phyloP scores from a whole-genome alignment of 1,140 invertebrate genomes.

The Berghia stephanieae region DNA sequence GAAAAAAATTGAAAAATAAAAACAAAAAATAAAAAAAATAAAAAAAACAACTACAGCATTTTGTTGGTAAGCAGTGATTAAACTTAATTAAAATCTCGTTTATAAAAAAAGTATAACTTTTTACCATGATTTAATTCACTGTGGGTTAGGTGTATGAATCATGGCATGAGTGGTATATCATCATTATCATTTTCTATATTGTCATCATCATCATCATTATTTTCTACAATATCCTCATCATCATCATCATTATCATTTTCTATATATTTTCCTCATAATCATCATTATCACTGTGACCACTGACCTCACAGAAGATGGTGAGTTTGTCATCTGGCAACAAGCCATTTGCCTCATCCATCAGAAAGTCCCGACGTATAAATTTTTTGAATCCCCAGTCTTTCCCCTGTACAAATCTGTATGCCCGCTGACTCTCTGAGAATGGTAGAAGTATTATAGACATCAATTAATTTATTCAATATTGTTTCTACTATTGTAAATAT shows the following conservation, averaged over 20 bases:
- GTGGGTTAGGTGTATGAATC: no score
- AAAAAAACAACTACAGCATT: neutral
- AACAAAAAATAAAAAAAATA: neutral
- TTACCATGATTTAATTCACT: neutral
- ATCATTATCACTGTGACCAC: neutral
- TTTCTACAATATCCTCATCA: neutral
- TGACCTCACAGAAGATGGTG: conserved; percentile 95
- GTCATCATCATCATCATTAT: neutral
- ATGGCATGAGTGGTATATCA: no score
- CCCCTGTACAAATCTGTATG: conserved; percentile 98
- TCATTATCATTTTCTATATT: neutral
- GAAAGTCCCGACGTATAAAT: conserved; percentile 97
- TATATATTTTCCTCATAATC: neutral
- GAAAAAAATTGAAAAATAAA: no score
- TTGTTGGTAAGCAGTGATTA: neutral
- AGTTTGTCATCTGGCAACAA: conserved; percentile 97
- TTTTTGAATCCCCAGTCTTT: conserved; percentile 99
- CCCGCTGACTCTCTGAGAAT: conserved; percentile 81
- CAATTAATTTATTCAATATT: neutral
- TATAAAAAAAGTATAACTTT: neutral
- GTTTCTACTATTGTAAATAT: no score
- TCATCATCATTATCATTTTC: neutral
- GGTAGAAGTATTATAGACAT: conserved; percentile 12
- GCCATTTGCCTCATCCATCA: conserved; percentile 97
- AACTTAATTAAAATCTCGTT: neutral